Evolutionary conservation across 1,140 invertebrate genomes (phyloP), one percentile per base, ranked within the genome.

Genomic region (Heliconius congener): DNA sequence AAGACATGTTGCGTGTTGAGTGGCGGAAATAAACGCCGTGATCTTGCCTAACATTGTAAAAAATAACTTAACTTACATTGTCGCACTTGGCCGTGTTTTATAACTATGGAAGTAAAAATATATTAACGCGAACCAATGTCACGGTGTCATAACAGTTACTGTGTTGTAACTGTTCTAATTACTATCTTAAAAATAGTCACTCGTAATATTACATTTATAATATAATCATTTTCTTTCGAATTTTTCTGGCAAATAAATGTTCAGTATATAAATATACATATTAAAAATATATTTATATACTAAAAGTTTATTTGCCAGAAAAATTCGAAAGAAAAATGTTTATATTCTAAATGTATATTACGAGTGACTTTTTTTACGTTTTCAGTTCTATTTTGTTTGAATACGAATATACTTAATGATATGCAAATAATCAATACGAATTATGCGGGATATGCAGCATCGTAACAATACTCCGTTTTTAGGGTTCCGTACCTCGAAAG

Each of bases 91-190:
- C 57, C 57, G 23, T 46, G 71, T 18, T 74, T 57, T 46, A 37
- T 74, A 30, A 19, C 52, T 46, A 30, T 71, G 52, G 37, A 34
- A 73, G 19, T 39, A 55, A 50, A 74, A 42, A 60, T 50, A 55
- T 78, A 60, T 79, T 79, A 75, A 79, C 73, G n/a, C 34, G 73
- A 37, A 30, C 50, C 60, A 79, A 79, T 79, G 73, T 75, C 73
- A 75, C 55, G 50, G 71, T 79, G 39, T 74, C 50, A 39, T 79
- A 74, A 79, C 27, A 73, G 11, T 52, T 60, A 57, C n/a, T 73
- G 2, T 71, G 70, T 71, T 8, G 60, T 79, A 79, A 79, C 8
- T 60, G 55, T n/a, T 42, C 73, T 77, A 74, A 60, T 71, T 71
- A 50, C 52, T 55, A 71, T 66, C 55, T n/a, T 74, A 55, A 70